A percentile compares a stretch with the other conserved stretches of the same genome.
Conservation (phyloP, 2,113 vertebrate genomes). For the Rhombomys opimus region DNA sequence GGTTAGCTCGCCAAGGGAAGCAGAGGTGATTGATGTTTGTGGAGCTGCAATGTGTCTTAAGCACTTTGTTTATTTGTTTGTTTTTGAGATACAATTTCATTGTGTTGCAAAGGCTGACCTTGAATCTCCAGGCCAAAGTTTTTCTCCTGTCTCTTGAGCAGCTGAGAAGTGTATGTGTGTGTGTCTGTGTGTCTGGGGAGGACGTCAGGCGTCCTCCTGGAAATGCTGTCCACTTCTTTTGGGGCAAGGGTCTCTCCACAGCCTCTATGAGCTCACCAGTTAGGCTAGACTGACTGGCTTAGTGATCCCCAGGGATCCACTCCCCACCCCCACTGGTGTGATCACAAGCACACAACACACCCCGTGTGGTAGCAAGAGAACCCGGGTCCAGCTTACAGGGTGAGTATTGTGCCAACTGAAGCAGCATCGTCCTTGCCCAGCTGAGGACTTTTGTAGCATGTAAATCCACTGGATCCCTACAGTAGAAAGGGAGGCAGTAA, state of each 20-base stretch:
- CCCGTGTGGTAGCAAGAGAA: no score
- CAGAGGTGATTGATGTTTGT: no score
- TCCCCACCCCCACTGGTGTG: background rate
- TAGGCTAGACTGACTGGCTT: background rate
- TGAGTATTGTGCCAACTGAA: background rate
- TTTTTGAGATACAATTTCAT: background rate
- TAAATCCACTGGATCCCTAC: accelerated
- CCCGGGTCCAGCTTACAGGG: background rate
- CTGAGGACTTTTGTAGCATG: background rate
- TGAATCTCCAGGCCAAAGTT: background rate
- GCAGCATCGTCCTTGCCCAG: background rate
- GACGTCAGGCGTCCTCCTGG: background rate
- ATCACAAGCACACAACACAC: background rate
- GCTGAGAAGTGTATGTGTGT: background rate
- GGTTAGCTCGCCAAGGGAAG: background rate
- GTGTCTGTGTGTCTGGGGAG: background rate
- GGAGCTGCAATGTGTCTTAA: accelerated
- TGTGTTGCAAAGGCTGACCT: background rate
- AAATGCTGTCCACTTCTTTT: background rate
- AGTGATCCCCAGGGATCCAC: background rate
- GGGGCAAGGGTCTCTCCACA: background rate
- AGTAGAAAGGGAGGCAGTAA: background rate
- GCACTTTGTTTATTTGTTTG: background rate
- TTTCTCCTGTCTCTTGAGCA: background rate
- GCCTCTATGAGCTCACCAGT: background rate